Evolutionary conservation across 1,140 invertebrate species (phyloP), one percentile per base, ranked within the genome.

Genomic region (Drosophila orena): DNA sequence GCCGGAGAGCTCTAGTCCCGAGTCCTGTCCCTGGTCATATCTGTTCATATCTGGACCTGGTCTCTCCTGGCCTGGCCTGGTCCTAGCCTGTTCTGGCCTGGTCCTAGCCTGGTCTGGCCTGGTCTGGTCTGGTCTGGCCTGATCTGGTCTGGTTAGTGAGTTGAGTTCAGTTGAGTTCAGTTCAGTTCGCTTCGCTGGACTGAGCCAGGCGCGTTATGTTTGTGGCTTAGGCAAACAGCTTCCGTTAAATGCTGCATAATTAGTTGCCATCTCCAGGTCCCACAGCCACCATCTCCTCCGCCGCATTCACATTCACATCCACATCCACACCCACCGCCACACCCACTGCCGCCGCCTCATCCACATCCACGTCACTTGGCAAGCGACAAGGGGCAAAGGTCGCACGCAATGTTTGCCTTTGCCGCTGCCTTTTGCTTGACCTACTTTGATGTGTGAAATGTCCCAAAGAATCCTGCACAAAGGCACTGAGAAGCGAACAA

Each of bases 371-470:
- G 76, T 81, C 79, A 77, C 50, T 66, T 62, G 75, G 75, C 65
- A 77, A 50, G 83, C 78, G 74, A 78, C 74, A 81, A 86, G 78
- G 75, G 65, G 62, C 79, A 88, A 81, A 88, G 79, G 84, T 83
- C 83, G 84, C 84, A 88, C 84, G 84, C 84, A 79, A 76, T 77
- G 59, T 78, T 73, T 71, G 80, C 80, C 61, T 77, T 66, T 54
- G 66, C 77, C 60, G 60, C 68, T 81, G 74, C 84, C 81, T 78
- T 81, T 86, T 77, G 84, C 76, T 83, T 88, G 83, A 88, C 83
- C 83, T 88, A 88, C 84, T 88, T 88, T 89, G 84, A 88, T 81
- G 84, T 88, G 84, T 88, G 84, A 88, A 89, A 89, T 83, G 84
- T 89, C 84, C 83, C 75, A 76, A 56, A 78, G 79, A 68, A 88